Conservation (phyloP, 2,113 vertebrate genomes). For the Apus apus region DNA sequence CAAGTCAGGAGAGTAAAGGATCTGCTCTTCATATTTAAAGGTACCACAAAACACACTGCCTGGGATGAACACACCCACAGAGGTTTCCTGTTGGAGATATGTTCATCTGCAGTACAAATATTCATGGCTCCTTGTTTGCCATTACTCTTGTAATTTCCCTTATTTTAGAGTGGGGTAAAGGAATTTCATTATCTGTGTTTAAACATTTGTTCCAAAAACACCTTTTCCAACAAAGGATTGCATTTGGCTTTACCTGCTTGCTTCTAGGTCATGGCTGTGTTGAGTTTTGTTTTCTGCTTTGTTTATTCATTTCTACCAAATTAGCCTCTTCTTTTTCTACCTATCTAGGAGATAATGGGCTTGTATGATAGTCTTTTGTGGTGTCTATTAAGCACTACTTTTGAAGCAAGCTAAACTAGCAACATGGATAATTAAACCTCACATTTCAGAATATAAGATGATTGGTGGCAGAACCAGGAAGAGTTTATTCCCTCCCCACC, state of each 20-base stretch:
- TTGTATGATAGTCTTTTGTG: not conserved
- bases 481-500: not conserved
- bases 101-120: not conserved
- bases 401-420: constrained; percentile 22
- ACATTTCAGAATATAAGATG: not conserved
- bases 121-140: not conserved
- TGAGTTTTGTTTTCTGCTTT: not conserved
- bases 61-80: not conserved
- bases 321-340: not conserved
- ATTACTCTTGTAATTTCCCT: not conserved
- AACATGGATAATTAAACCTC: constrained; percentile 28
- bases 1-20: not conserved
- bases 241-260: not conserved
- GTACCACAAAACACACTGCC: not conserved
- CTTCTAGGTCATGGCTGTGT: not conserved
- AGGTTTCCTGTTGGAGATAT: not conserved
- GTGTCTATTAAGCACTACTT: not conserved
- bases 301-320: not conserved
- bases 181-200: not conserved
- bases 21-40: not conserved
- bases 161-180: not conserved
- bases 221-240: not conserved
- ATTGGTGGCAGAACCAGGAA: not conserved
- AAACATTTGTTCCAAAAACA: not conserved
- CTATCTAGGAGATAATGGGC: constrained; percentile 2